phyloP scores from a whole-genome alignment of 2,888 invertebrate genomes.

The Acanthosepion esculentum region DNA sequence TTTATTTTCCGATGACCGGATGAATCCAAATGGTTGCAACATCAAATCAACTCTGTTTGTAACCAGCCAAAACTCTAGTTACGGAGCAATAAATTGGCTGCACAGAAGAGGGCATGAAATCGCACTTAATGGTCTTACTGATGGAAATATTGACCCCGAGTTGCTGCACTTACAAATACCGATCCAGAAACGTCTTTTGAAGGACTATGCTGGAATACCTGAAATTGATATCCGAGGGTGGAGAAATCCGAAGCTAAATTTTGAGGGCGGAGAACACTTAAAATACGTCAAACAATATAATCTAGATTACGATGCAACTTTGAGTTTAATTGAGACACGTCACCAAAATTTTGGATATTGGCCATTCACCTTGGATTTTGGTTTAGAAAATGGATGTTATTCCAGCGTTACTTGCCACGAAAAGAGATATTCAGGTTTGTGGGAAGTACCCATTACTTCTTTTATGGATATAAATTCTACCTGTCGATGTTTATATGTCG shows the following conservation, averaged over 20 bases:
- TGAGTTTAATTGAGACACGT: conserved; percentile 55
- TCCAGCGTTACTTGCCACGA: conserved; percentile 40
- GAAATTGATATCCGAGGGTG: conserved; percentile 64
- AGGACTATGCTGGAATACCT: conserved; percentile 58
- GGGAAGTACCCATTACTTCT: conserved; percentile 76
- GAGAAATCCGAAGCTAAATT: conserved; percentile 67
- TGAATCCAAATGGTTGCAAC: conserved; percentile 52
- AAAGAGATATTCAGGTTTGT: conserved; percentile 76
- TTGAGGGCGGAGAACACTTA: conserved; percentile 59
- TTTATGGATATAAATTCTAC: conserved; percentile 62
- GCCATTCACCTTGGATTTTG: conserved; percentile 89
- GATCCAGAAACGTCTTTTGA: conserved; percentile 53
- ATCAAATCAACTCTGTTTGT: conserved; percentile 51
- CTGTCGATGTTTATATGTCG: conserved; percentile 68
- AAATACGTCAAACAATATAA: conserved; percentile 56
- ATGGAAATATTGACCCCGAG: conserved; percentile 49
- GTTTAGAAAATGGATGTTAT: conserved; percentile 49
- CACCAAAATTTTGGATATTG: background rate
- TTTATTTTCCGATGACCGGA: conserved; percentile 47
- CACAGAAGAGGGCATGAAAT: conserved; percentile 58
- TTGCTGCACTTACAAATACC: conserved; percentile 50
- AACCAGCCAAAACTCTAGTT: conserved; percentile 55
- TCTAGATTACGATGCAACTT: conserved; percentile 65
- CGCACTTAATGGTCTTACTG: conserved; percentile 57
- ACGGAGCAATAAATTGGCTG: conserved; percentile 49